A percentile compares a stretch with the other conserved stretches of the same genome.
These are phyloP conservation scores for Progne subis DNA, from an alignment of 2,113 vertebrate species.

Conservation along the genomic window DNA sequence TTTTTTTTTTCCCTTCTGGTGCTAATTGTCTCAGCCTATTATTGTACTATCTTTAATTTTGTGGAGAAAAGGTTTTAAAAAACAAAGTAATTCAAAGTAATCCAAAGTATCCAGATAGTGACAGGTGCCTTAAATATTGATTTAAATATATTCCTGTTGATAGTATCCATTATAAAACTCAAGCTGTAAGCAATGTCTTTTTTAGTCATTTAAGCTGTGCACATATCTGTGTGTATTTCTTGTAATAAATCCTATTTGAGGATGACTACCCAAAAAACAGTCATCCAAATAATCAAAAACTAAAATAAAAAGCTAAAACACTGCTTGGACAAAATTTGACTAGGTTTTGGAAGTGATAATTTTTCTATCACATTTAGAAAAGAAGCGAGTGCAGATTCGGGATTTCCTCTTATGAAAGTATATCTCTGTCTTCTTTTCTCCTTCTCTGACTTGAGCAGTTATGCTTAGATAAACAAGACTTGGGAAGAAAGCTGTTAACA, in stretches of 20 bases:
- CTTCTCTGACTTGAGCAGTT: neutral
- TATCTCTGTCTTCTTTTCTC: neutral
- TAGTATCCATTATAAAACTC: neutral
- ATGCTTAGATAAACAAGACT: neutral
- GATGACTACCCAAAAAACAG: neutral
- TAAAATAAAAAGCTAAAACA: neutral
- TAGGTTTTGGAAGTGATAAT: neutral
- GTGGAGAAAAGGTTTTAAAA: neutral
- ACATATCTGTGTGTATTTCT: neutral
- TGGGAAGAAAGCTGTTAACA: neutral
- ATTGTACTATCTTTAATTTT: neutral
- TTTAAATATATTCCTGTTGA: neutral
- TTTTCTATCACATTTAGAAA: neutral
- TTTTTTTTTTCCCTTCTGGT: neutral
- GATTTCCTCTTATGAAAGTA: neutral
- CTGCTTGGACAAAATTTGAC: neutral
- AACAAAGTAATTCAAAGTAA: neutral
- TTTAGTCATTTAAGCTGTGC: neutral
- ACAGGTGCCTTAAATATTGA: neutral
- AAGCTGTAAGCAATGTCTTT: fast-evolving
- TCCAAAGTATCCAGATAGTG: neutral
- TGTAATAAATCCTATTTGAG: neutral
- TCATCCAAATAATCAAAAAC: neutral
- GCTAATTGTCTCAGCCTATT: neutral
- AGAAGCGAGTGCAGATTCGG: neutral